Conservation (phyloP, 2,888 invertebrate species). For the Iphiclides podalirius region DNA sequence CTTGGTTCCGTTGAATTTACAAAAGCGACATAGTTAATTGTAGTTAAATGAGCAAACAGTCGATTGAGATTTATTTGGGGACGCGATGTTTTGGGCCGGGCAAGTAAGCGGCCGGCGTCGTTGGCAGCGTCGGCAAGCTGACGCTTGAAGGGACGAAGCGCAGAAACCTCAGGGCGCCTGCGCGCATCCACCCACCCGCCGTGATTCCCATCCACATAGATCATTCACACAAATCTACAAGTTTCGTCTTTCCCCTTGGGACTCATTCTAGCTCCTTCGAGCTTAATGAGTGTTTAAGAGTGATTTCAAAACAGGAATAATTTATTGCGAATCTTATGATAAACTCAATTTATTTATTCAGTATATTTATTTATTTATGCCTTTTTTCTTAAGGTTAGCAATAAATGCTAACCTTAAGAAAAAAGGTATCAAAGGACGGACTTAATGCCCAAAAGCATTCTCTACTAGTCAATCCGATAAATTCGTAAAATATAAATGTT, state of each 20-base stretch:
- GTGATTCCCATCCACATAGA: slow-evolving; percentile 43
- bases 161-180: slow-evolving; percentile 60
- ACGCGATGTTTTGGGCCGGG: slow-evolving; percentile 35
- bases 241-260: slow-evolving; percentile 22
- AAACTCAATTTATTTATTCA: too few species aligned
- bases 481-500: too few species aligned
- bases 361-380: too few species aligned
- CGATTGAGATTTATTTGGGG: slow-evolving; percentile 50
- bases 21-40: not conserved
- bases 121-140: slow-evolving; percentile 54
- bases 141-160: slow-evolving; percentile 51
- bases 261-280: slow-evolving; percentile 1
- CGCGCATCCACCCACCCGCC: slow-evolving; percentile 51
- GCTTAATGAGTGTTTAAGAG: slow-evolving; percentile 2
- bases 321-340: too few species aligned
- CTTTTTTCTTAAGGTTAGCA: too few species aligned
- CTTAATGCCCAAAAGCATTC: too few species aligned
- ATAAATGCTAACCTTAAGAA: too few species aligned
- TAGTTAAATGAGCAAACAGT: slow-evolving; percentile 25
- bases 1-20: not conserved
- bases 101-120: slow-evolving; percentile 54
- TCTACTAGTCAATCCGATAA: too few species aligned
- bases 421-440: too few species aligned
- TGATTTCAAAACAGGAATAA: not conserved
- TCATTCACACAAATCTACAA: slow-evolving; percentile 31